phyloP scores from a whole-genome alignment of 2,888 invertebrate species.

The Mayetiola destructor region DNA sequence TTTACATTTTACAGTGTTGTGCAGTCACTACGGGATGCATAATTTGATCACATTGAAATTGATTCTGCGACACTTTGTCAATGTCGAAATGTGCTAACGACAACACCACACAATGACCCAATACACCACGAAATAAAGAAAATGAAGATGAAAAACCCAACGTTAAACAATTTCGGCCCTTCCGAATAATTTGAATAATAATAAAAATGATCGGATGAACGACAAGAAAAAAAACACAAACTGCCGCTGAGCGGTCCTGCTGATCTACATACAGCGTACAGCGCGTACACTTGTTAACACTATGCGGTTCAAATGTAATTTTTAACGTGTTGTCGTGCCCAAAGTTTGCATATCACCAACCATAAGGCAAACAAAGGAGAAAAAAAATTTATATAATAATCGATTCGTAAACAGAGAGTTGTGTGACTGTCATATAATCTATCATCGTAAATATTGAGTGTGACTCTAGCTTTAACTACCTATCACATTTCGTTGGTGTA shows the following conservation, averaged over 20 bases:
- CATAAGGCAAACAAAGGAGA: too few species aligned
- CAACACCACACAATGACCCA: not conserved
- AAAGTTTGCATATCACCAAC: conserved; percentile 7
- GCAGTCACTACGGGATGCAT: not conserved
- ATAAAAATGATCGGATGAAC: not conserved
- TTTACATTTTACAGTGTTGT: too few species aligned
- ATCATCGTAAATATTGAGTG: not conserved
- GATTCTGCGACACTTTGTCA: not conserved
- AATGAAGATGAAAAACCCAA: not conserved
- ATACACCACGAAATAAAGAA: too few species aligned
- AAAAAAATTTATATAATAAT: conserved; percentile 6
- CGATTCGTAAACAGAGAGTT: not conserved
- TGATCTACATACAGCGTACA: too few species aligned
- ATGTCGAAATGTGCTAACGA: not conserved
- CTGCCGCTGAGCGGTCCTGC: not conserved
- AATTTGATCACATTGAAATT: not conserved
- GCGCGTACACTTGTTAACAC: not conserved
- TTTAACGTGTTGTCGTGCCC: not conserved
- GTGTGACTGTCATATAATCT: not conserved
- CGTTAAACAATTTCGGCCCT: too few species aligned
- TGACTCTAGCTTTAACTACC: not conserved
- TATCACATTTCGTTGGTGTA: not conserved
- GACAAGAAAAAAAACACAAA: not conserved
- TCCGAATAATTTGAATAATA: conserved; percentile 4
- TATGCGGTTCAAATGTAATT: conserved; percentile 4